Evolutionary conservation across 2,888 invertebrate species (phyloP).

Genomic region (Melanostoma scalare): DNA sequence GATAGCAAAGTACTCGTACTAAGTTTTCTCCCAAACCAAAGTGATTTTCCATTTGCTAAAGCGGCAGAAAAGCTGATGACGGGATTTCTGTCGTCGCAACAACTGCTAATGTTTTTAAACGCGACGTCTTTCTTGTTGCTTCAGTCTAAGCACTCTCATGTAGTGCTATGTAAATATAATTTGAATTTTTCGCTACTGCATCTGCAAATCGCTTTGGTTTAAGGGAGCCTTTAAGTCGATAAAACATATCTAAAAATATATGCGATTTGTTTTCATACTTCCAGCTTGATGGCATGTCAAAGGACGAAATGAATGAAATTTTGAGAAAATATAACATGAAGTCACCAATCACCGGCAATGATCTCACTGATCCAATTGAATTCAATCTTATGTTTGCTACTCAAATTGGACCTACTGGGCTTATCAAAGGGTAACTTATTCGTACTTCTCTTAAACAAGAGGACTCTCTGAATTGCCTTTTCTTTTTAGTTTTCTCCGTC

Average conservation of each 20-base stretch:
- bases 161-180: too few relatives aligned
- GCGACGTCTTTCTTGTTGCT: too few relatives aligned
- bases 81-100: too few relatives aligned
- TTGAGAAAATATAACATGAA: slow-evolving; percentile 95
- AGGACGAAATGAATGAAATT: slow-evolving; percentile 93
- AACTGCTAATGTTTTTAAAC: too few relatives aligned
- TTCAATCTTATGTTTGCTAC: slow-evolving; percentile 99
- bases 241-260: not conserved
- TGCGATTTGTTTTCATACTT: slow-evolving; percentile 8
- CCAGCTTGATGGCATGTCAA: slow-evolving; percentile 94
- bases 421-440: slow-evolving; percentile 89
- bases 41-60: too few relatives aligned
- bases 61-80: too few relatives aligned
- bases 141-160: not conserved
- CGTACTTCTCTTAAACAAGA: not conserved
- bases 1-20: too few relatives aligned
- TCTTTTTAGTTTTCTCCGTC: slow-evolving; percentile 89
- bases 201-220: too few relatives aligned
- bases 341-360: slow-evolving; percentile 97
- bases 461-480: not conserved
- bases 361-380: slow-evolving; percentile 96
- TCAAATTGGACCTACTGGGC: slow-evolving; percentile 97
- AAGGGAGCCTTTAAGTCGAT: too few relatives aligned
- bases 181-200: too few relatives aligned
- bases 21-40: too few relatives aligned